Conservation (phyloP, 2,113 vertebrate species). For the Bungarus multicinctus region DNA sequence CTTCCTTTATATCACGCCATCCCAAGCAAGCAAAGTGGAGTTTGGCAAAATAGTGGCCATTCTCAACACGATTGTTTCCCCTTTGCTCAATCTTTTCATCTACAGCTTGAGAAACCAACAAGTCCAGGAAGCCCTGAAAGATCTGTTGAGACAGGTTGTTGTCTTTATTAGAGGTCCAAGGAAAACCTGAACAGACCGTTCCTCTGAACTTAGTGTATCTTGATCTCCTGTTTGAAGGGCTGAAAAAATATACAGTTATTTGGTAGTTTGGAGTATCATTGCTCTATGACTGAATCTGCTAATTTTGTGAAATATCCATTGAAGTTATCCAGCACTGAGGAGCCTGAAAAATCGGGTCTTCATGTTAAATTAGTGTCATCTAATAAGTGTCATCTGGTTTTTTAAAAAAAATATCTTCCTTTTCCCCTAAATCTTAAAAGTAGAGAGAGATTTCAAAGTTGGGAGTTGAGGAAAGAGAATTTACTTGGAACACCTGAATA, state of each 20-base stretch:
- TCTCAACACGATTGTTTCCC: neutral
- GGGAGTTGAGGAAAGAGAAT: neutral
- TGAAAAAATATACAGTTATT: neutral
- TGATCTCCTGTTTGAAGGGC: neutral
- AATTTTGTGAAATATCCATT: neutral
- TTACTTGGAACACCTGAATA: neutral
- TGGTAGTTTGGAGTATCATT: neutral
- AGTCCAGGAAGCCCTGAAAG: slow-evolving; percentile 26
- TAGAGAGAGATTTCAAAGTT: neutral
- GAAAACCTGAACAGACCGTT: neutral
- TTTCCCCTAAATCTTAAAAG: neutral
- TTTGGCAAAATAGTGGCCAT: neutral
- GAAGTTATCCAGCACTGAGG: neutral
- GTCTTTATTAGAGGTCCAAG: neutral
- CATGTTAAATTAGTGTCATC: too few species aligned
- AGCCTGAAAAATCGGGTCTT: neutral
- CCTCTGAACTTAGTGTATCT: neutral
- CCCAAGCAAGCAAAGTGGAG: neutral
- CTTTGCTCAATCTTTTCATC: slow-evolving; percentile 27
- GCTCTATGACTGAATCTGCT: neutral
- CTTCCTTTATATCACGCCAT: neutral
- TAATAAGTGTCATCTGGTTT: neutral
- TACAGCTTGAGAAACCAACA: slow-evolving; percentile 44
- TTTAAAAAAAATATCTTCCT: neutral
- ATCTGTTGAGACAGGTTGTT: neutral